These are phyloP conservation scores for Zosterops hypoxanthus DNA, from an alignment of 2,113 vertebrate species.

Conservation along the genomic window DNA sequence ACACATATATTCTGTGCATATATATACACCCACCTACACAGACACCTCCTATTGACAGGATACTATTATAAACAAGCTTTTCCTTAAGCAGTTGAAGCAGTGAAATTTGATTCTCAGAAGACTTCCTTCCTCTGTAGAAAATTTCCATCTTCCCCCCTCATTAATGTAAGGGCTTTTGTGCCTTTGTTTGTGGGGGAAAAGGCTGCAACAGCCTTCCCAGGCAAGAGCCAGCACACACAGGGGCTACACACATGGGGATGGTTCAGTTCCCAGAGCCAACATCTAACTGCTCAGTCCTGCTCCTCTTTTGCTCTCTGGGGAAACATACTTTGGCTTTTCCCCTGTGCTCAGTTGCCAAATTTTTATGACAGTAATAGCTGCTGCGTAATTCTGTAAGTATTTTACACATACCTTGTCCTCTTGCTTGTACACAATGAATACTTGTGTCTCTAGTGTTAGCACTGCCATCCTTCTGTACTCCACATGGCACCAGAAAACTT, in stretches of 20 bases:
- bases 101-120: background rate
- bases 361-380: background rate
- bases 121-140: background rate
- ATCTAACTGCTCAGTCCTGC: background rate
- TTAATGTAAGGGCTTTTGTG: background rate
- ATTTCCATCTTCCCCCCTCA: background rate
- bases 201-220: background rate
- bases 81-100: background rate
- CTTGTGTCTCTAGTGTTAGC: background rate
- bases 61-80: background rate
- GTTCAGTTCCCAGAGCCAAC: background rate
- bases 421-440: background rate
- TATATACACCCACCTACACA: background rate
- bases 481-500: background rate
- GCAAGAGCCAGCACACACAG: background rate
- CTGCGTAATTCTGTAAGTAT: background rate
- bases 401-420: background rate
- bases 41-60: background rate
- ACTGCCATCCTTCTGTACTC: background rate
- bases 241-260: fast-evolving
- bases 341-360: background rate
- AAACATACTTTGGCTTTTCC: background rate
- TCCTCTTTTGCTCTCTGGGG: background rate
- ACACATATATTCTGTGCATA: background rate
- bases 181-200: background rate